phyloP scores from a whole-genome alignment of 1,140 invertebrate species.

The Ips typographus region DNA sequence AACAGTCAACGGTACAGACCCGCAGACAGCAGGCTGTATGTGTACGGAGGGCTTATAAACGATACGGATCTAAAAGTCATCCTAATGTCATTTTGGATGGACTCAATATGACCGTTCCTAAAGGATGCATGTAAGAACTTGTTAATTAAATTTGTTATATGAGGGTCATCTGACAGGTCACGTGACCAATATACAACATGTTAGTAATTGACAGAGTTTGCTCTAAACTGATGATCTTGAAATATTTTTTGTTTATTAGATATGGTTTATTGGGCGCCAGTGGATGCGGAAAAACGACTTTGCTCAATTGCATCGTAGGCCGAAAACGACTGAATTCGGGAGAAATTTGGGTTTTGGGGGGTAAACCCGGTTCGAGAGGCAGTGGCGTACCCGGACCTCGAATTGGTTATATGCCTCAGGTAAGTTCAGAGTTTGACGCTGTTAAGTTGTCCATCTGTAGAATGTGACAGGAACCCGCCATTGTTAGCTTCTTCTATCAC shows the following conservation, averaged over 20 bases:
- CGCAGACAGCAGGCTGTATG: constrained; percentile 78
- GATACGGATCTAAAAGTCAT: constrained; percentile 81
- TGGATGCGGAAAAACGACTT: constrained; percentile 82
- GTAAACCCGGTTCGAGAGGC: constrained; percentile 77
- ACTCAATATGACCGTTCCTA: constrained; percentile 87
- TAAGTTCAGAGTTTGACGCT: constrained; percentile 43
- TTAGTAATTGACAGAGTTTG: background rate
- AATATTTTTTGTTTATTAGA: constrained; percentile 28
- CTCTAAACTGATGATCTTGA: background rate
- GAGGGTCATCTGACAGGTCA: background rate
- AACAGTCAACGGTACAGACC: constrained; percentile 71
- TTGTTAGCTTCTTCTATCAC: no score
- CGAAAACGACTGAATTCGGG: constrained; percentile 73
- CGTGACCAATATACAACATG: no score
- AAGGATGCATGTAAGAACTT: constrained; percentile 84
- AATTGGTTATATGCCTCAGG: constrained; percentile 69
- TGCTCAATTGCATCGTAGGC: constrained; percentile 83
- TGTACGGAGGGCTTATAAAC: constrained; percentile 81
- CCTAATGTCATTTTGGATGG: constrained; percentile 82
- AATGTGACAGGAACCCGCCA: no score
- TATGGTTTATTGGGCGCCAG: constrained; percentile 83
- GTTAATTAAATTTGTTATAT: background rate
- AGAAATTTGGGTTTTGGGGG: constrained; percentile 80
- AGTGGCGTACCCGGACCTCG: constrained; percentile 69
- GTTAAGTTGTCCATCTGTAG: background rate